These are phyloP conservation scores for Conus betulinus DNA, from an alignment of 1,140 invertebrate species.

Conservation along the genomic window DNA sequence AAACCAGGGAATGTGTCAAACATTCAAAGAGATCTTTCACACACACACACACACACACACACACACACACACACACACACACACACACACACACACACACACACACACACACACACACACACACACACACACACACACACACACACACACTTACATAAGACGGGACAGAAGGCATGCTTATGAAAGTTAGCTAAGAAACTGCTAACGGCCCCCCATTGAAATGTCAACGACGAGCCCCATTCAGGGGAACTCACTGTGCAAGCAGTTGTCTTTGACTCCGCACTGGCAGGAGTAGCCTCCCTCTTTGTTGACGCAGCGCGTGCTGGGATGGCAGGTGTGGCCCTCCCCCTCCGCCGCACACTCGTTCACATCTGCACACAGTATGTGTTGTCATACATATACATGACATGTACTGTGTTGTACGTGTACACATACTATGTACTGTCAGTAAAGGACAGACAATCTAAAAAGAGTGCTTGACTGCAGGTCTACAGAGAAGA, in stretches of 20 bases:
- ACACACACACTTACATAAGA: too few species aligned
- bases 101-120: background rate
- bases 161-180: background rate
- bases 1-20: too few species aligned
- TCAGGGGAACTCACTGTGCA: slow-evolving; percentile 39
- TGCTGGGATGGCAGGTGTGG: slow-evolving; percentile 75
- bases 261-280: slow-evolving; percentile 40
- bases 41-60: too few species aligned
- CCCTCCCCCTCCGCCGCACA: slow-evolving; percentile 84
- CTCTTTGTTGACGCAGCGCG: slow-evolving; percentile 65
- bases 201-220: too few species aligned
- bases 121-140: too few species aligned
- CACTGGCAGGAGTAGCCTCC: slow-evolving; percentile 68
- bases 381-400: background rate
- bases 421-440: background rate
- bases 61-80: too few species aligned
- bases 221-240: too few species aligned
- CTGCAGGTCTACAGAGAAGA: background rate
- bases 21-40: too few species aligned
- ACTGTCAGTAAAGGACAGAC: background rate
- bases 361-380: slow-evolving; percentile 88
- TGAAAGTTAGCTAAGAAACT: too few species aligned
- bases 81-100: too few species aligned
- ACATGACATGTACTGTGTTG: background rate
- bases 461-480: background rate